These are phyloP conservation scores for Solea solea DNA, from an alignment of 2,113 vertebrate species.

Conservation along the genomic window DNA sequence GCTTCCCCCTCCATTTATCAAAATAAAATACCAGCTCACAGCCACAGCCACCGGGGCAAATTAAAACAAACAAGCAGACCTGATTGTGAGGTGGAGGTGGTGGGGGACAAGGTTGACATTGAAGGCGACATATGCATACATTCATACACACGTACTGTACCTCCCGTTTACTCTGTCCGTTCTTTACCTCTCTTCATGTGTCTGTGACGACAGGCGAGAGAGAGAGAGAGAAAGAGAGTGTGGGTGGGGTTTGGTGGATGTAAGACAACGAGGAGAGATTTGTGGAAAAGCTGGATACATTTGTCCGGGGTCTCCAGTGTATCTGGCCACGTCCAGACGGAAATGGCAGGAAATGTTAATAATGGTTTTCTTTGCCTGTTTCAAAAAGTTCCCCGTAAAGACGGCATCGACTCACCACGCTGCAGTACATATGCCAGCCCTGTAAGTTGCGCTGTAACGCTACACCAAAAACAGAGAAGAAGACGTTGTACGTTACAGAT, in stretches of 20 bases:
- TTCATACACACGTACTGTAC: not conserved
- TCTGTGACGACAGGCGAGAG: constrained; percentile 44
- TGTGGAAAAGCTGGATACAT: constrained; percentile 53
- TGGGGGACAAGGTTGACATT: constrained; percentile 1
- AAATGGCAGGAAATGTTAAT: no score
- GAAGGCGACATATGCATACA: constrained; percentile 9
- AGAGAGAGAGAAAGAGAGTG: not conserved
- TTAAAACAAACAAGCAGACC: constrained; percentile 65
- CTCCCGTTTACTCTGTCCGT: constrained; percentile 16
- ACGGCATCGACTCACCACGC: no score
- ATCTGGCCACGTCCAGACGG: no score
- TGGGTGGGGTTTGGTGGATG: not conserved
- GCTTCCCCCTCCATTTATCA: constrained; percentile 75
- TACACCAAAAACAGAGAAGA: no score
- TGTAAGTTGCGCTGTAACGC: no score
- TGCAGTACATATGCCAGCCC: no score
- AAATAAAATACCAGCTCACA: constrained; percentile 71
- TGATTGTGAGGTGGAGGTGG: not conserved
- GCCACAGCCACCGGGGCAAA: constrained; percentile 40
- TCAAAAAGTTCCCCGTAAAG: no score
- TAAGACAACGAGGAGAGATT: constrained; percentile 46
- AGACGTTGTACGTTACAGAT: no score
- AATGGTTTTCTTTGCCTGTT: no score
- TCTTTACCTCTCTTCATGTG: constrained; percentile 31
- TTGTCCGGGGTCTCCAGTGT: constrained; percentile 65